Evolutionary conservation across 1,140 invertebrate genomes (phyloP).

Genomic region (fruit fly (Drosophila melanogaster)): Release_6_plus_ISO1_MT NT_033779.5:8800501-8801000

Average conservation of each 20-base stretch:
- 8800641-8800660: constrained; percentile 32
- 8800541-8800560: constrained; percentile 29
- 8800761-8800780: no score
- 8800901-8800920: background rate
- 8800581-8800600: constrained; percentile 66
- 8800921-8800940: background rate
- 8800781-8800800: no score
- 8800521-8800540: constrained; percentile 34
- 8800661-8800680: background rate
- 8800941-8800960: constrained; percentile 11
- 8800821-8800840: no score
- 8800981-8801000: constrained; percentile 67
- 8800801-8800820: no score
- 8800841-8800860: no score
- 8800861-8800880: no score
- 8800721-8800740: background rate
- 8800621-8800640: constrained; percentile 68
- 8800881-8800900: no score
- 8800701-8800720: no score
- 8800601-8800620: constrained; percentile 72
- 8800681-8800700: constrained; percentile 2
- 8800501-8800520: constrained; percentile 28
- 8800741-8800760: no score
- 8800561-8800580: constrained; percentile 23
- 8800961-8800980: constrained; percentile 68